phyloP scores from a whole-genome alignment of 2,113 vertebrate genomes.

The Oncorhynchus mykiss region DNA sequence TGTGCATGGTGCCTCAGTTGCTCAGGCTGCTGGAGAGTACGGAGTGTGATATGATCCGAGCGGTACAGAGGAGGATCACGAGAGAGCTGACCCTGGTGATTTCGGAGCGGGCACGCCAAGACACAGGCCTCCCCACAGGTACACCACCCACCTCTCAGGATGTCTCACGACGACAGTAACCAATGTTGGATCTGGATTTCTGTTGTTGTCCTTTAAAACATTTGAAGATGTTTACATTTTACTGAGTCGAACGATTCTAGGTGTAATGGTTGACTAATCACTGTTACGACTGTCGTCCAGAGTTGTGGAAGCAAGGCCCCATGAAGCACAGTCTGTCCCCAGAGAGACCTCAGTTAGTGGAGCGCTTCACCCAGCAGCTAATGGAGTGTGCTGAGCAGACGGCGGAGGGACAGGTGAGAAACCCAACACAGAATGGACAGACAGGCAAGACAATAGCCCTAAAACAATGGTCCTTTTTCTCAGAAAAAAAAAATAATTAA shows the following conservation, averaged over 20 bases:
- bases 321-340: slow-evolving; percentile 72
- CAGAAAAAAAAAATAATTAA: no score
- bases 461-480: no score
- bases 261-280: not conserved
- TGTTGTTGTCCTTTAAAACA: not conserved
- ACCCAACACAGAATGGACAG: not conserved
- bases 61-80: slow-evolving; percentile 70
- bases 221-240: not conserved
- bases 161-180: not conserved
- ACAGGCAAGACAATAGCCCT: not conserved
- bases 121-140: slow-evolving; percentile 67
- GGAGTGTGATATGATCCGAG: slow-evolving; percentile 75
- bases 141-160: slow-evolving; percentile 16
- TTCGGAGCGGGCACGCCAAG: slow-evolving; percentile 70
- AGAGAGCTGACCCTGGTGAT: slow-evolving; percentile 66
- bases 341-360: slow-evolving; percentile 65
- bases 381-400: slow-evolving; percentile 69
- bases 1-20: slow-evolving; percentile 58
- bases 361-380: slow-evolving; percentile 74
- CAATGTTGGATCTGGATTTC: not conserved
- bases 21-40: slow-evolving; percentile 77
- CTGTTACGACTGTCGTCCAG: slow-evolving; percentile 39
- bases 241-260: not conserved
- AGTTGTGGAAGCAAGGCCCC: slow-evolving; percentile 73
- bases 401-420: slow-evolving; percentile 60